phyloP scores from a whole-genome alignment of 2,888 invertebrate genomes.

The Apamea sordens region DNA sequence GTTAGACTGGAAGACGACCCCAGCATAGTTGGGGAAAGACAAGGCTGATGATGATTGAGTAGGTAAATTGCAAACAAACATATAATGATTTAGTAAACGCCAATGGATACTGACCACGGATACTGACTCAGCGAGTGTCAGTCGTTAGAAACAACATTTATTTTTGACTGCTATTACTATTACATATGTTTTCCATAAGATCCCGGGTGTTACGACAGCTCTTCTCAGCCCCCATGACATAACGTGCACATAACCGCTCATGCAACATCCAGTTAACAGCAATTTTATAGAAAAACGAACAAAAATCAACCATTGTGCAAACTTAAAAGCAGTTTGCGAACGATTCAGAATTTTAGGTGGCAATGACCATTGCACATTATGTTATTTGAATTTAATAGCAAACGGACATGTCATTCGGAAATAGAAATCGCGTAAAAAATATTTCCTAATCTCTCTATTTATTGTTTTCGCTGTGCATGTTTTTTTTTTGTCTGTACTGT shows the following conservation, averaged over 20 bases:
- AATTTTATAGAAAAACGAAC: conserved; percentile 19
- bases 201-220: conserved; percentile 3
- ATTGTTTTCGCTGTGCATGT: neutral
- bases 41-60: neutral
- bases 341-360: conserved; percentile 14
- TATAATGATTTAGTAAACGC: neutral
- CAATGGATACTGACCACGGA: neutral
- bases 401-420: conserved; percentile 14
- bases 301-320: conserved; percentile 43
- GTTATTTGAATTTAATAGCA: conserved; percentile 22
- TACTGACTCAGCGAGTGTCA: neutral
- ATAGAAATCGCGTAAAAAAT: neutral
- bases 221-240: conserved; percentile 24
- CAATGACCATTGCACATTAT: conserved; percentile 31
- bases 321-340: conserved; percentile 8
- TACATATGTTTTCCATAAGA: conserved; percentile 41
- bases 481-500: neutral
- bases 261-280: conserved; percentile 34
- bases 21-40: too few relatives aligned
- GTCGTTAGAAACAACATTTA: neutral
- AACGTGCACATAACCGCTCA: conserved; percentile 16
- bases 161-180: neutral
- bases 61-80: neutral
- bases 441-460: neutral
- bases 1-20: too few relatives aligned